These are phyloP conservation scores for Rafetus swinhoei DNA, from an alignment of 2,113 vertebrate species.

Conservation along the genomic window DNA sequence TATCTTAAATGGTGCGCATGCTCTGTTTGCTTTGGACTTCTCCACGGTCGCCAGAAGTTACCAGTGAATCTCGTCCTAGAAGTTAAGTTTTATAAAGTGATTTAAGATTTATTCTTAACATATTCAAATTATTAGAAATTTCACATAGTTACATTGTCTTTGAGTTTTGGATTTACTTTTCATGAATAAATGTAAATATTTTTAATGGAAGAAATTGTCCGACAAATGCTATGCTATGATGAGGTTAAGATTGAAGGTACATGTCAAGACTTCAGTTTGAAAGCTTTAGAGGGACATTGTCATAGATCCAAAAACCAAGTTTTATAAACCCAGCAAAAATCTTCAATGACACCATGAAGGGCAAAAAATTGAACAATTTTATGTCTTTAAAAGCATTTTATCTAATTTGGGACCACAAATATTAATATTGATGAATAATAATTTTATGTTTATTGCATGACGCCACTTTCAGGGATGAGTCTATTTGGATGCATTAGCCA, in stretches of 20 bases:
- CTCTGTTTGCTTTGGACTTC: background rate
- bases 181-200: background rate
- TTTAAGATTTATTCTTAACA: background rate
- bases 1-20: background rate
- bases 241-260: background rate
- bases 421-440: background rate
- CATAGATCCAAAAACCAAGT: background rate
- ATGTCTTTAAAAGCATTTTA: constrained; percentile 24
- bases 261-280: background rate
- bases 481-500: background rate
- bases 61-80: background rate
- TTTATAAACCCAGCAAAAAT: background rate
- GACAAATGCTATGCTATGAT: background rate
- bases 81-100: background rate
- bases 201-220: background rate
- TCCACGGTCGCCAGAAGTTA: background rate
- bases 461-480: background rate
- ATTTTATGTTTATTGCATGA: background rate
- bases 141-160: background rate
- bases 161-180: background rate
- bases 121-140: background rate
- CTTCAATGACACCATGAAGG: background rate
- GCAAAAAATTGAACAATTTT: background rate
- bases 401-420: constrained; percentile 22
- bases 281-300: background rate